Evolutionary conservation across 2,888 invertebrate genomes (phyloP).

Genomic region (Meteorus colon): DNA sequence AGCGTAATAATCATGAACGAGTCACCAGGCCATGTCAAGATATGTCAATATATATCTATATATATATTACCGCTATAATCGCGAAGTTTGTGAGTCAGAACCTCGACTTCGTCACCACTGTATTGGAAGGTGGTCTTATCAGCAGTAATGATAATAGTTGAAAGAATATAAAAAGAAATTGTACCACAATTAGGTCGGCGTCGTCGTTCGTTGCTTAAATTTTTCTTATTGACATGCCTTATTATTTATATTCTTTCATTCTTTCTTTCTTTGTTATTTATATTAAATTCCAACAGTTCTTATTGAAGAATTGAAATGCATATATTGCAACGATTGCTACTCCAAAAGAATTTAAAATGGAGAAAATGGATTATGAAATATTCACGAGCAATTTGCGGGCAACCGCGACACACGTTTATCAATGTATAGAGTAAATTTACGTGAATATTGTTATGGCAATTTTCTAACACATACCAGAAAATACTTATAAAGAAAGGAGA

Average conservation of each 20-base stretch:
- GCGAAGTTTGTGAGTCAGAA: conserved; percentile 3
- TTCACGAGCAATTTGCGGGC: conserved; percentile 28
- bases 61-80: not conserved
- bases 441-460: not conserved
- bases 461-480: not conserved
- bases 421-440: not conserved
- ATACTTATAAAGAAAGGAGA: conserved; percentile 1
- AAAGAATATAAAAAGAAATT: conserved; percentile 2
- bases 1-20: not conserved
- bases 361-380: conserved; percentile 23
- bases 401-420: conserved; percentile 17
- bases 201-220: not conserved
- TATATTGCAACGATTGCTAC: not conserved
- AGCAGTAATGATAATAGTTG: conserved; percentile 5
- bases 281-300: not conserved
- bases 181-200: not conserved
- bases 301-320: not conserved
- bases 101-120: conserved; percentile 1
- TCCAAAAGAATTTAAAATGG: conserved; percentile 25
- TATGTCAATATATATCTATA: not conserved
- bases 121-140: conserved; percentile 14
- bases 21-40: not conserved
- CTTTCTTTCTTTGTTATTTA: not conserved
- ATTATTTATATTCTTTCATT: not conserved
- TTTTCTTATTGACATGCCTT: not conserved